Evolutionary conservation across 1,140 invertebrate species (phyloP).

Genomic region (Caligus rogercresseyi): DNA sequence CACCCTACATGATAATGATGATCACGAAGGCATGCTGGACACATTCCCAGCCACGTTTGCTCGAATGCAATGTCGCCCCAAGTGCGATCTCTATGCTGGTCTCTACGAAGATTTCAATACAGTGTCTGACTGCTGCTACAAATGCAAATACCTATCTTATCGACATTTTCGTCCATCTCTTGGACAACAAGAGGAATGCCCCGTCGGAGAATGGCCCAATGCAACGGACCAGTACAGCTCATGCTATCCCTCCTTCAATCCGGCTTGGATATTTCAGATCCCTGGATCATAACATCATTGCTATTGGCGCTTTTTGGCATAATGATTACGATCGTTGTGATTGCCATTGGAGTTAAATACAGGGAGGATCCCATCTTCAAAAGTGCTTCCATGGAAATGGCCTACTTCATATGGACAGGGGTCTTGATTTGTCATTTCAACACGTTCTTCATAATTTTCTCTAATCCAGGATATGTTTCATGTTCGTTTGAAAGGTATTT

Average conservation of each 20-base stretch:
- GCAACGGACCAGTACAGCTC: background rate
- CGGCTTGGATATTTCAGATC: background rate
- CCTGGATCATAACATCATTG: background rate
- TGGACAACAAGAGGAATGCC: background rate
- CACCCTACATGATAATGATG: background rate
- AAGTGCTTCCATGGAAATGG: background rate
- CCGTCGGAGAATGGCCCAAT: background rate
- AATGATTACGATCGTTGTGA: background rate
- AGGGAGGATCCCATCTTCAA: background rate
- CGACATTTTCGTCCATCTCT: background rate
- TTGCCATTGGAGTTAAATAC: background rate
- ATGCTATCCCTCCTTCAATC: background rate
- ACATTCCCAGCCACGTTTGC: background rate
- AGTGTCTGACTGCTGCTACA: background rate
- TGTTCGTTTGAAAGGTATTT: conserved; percentile 1
- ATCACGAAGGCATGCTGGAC: background rate
- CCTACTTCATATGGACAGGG: background rate
- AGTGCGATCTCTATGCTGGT: background rate
- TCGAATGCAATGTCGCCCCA: background rate
- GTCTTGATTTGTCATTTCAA: background rate
- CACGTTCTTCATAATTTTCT: background rate
- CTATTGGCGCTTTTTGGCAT: background rate
- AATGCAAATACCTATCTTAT: background rate
- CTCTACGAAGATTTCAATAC: background rate
- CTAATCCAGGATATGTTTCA: background rate